Base-by-base conservation (phyloP, 1,140 invertebrate genomes). In the Scylla paramamosain region DNA sequence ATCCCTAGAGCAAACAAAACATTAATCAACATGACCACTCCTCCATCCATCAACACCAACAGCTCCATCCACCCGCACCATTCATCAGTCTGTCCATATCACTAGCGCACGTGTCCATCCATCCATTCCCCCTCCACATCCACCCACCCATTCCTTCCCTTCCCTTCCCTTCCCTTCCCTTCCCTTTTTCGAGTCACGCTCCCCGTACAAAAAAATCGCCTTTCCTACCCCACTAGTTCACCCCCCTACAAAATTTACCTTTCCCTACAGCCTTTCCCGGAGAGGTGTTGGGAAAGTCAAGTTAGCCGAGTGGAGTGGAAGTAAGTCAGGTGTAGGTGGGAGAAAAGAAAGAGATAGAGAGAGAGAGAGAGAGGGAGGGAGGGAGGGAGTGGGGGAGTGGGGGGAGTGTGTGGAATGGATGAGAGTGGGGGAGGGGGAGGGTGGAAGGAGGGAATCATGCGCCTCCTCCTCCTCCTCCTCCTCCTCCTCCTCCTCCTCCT, bases 391-490 rank as follows among this genome's bases (percentile, higher is more conserved):
- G 67, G 8, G 67, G 67, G 2, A n/a, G 16, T 25, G n/a, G n/a
- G n/a, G n/a, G 52, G 25, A 20, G n/a, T 59, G 16, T 59, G 52
- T 59, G 52, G 52, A 59, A 59, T 59, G 67, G 67, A n/a, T n/a
- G 67, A 77, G 67, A n/a, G 67, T 20, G 8, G 25, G 1, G 25
- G 52, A 16, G 59, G 59, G 59, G 20, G 67, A 20, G 20, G 8
- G 25, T 25, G n/a, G n/a, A 77, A n/a, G 67, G 67, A n/a, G n/a
- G 67, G 67, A 77, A n/a, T 77, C 67, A 77, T 77, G 67, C 12
- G n/a, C 67, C 67, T 88, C 84, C 84, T 87, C 84, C 84, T 20
- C 84, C 84, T 87, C 84, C 84, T 87, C 84, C 84, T 87, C 84
- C 84, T 87, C 84, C 84, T 20, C 84, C 84, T 87, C 84, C 84